Conservation (phyloP, 2,113 vertebrate species). For the Anhinga rufa region DNA sequence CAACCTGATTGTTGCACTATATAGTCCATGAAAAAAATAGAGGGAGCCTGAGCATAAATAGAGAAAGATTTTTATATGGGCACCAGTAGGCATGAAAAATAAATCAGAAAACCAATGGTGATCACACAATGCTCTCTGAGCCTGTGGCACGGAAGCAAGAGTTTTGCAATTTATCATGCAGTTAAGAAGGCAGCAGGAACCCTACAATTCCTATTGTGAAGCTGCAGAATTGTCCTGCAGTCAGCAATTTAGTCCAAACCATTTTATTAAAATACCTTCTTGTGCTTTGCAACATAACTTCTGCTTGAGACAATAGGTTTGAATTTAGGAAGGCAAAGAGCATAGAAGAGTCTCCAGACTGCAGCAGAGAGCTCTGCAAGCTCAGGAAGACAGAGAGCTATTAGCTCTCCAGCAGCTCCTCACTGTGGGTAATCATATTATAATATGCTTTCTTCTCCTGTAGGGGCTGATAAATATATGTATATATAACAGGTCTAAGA, state of each 20-base stretch:
- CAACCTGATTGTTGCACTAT: neutral
- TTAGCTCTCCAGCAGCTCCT: conserved; percentile 14
- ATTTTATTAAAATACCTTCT: neutral
- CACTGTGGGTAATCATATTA: neutral
- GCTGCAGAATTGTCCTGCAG: conserved; percentile 1
- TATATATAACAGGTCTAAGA: neutral
- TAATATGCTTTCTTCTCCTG: neutral
- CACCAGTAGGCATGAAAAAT: neutral
- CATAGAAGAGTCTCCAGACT: neutral
- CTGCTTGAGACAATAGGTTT: neutral
- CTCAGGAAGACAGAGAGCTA: neutral
- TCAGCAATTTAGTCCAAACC: conserved; percentile 22
- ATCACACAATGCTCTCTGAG: neutral
- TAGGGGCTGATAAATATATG: neutral
- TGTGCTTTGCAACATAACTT: neutral
- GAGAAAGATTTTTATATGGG: neutral
- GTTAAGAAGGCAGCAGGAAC: conserved; percentile 7
- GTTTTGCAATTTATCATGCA: conserved; percentile 32
- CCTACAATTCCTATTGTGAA: neutral
- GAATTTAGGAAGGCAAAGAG: neutral
- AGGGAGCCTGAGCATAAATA: neutral
- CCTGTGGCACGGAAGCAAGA: neutral
- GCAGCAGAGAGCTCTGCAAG: neutral
- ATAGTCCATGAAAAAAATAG: neutral
- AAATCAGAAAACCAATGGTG: conserved; percentile 6